Evolutionary conservation across 2,888 invertebrate genomes (phyloP).

Genomic region (Synanthedon vespiformis): DNA sequence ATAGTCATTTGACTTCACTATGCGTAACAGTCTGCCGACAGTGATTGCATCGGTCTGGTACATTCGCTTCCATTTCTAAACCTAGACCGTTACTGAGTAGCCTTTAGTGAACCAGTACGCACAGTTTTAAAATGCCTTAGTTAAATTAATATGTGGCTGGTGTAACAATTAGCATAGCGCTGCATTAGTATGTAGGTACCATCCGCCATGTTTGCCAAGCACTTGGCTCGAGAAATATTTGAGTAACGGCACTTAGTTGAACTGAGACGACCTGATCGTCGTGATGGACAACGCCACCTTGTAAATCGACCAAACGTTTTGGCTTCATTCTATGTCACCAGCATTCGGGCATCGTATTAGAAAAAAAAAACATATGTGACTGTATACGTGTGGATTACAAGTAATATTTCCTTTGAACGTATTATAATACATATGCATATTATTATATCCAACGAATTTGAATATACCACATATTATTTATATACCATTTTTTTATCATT

Average conservation of each 20-base stretch:
- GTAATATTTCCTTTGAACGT: no score
- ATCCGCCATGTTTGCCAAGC: conserved; percentile 43
- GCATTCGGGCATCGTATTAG: no score
- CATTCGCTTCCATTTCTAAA: conserved; percentile 30
- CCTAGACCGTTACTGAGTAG: conserved; percentile 43
- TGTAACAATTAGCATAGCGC: conserved; percentile 63
- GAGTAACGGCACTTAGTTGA: conserved; percentile 38
- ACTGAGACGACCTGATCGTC: conserved; percentile 19
- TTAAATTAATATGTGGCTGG: conserved; percentile 59
- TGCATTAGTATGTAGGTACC: conserved; percentile 61
- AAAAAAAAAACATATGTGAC: no score
- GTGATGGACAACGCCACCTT: conserved; percentile 16
- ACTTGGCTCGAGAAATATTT: conserved; percentile 48
- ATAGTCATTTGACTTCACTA: conserved; percentile 10
- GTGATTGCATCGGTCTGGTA: conserved; percentile 14
- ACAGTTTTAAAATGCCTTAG: conserved; percentile 45
- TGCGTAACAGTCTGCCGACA: conserved; percentile 8
- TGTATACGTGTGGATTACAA: no score
- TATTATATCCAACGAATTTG: no score
- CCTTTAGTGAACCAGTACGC: conserved; percentile 29
- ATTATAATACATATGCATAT: no score
- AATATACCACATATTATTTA: no score
- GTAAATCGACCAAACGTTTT: conserved; percentile 5
- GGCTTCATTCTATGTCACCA: no score
- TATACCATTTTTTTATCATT: no score